A percentile compares a stretch with the other conserved stretches of the same genome.
These are phyloP conservation scores for Periophthalmodon schlosseri DNA, from an alignment of 2,113 vertebrate species.

Conservation along the genomic window DNA sequence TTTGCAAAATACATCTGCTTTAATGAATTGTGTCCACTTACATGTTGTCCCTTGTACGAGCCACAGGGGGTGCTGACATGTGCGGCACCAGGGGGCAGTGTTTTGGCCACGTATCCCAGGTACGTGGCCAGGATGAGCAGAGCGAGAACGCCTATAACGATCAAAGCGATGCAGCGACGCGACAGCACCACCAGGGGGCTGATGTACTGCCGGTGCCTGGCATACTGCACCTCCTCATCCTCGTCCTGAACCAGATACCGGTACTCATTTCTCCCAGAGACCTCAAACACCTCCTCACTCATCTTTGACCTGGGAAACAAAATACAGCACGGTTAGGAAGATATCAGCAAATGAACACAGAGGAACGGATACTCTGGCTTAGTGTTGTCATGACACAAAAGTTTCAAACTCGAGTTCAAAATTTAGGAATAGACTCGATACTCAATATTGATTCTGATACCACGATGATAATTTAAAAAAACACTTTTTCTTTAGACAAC, in stretches of 20 bases:
- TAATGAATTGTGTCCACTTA: slow-evolving; percentile 34
- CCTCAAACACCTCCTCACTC: slow-evolving; percentile 75
- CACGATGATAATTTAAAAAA: too few relatives aligned
- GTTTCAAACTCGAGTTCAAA: too few relatives aligned
- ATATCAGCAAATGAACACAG: background rate
- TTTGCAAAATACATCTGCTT: background rate
- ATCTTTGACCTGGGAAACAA: slow-evolving; percentile 57
- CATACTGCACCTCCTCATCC: slow-evolving; percentile 67
- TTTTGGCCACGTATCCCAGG: slow-evolving; percentile 75
- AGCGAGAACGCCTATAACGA: slow-evolving; percentile 49
- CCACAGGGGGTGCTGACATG: slow-evolving; percentile 68
- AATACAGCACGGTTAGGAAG: background rate
- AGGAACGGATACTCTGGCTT: background rate
- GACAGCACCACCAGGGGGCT: slow-evolving; percentile 72
- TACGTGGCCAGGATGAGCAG: slow-evolving; percentile 72
- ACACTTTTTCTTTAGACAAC: too few relatives aligned
- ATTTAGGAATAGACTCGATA: too few relatives aligned
- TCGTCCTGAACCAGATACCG: slow-evolving; percentile 80
- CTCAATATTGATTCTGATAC: too few relatives aligned
- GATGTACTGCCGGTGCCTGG: slow-evolving; percentile 65
- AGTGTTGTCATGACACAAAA: too few relatives aligned
- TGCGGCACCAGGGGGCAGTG: slow-evolving; percentile 48
- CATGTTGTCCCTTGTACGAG: slow-evolving; percentile 46
- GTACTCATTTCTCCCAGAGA: slow-evolving; percentile 72
- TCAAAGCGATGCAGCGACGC: slow-evolving; percentile 67